Evolutionary conservation across 2,113 vertebrate genomes (phyloP), one percentile per base, ranked within the genome.

Genomic region (Psettodes erumei): DNA sequence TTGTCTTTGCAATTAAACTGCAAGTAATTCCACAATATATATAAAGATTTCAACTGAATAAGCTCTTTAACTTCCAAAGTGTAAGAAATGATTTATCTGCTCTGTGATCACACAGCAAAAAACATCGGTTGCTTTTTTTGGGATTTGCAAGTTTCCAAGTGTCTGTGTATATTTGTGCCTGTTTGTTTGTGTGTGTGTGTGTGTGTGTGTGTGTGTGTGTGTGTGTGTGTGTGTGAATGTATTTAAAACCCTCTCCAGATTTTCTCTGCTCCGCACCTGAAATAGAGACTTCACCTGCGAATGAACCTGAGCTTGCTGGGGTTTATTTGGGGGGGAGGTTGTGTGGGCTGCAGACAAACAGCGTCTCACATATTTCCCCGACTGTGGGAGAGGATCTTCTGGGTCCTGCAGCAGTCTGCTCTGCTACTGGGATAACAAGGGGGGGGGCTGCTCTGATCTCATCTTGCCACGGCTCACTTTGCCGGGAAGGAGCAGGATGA

Each of bases 401-500:
- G 74, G 88, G 87, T 89, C 86, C 87, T 85, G 87, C 82, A 85
- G 87, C 80, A 85, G 85, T 86, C 77, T 78, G 66, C 86, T 67
- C 60, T 66, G 86, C 86, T 87, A 71, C 81, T 63, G 75, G 89
- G 84, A 87, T 78, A 84, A 84, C 80, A 64, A 62, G 71, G 51
- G 70, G 48, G 65, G n/a, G n/a, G n/a, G n/a, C n/a, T n/a, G n/a
- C 85, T 81, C 82, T 93, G 91, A 93, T 92, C 90, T 92, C 91
- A 93, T 90, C 81, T 42, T 23, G 42, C 77, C 70, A 56, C 53
- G 23, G 79, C 87, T 86, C 83, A 66, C 81, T 85, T 79, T 92
- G 90, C 91, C 76, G 81, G 90, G 91, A 93, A 92, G 75, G 43
- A 82, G 82, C 33, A 23, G 75, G 83, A 90, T 94, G 93, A 94